A percentile compares a stretch with the other conserved stretches of the same genome.
phyloP scores from a whole-genome alignment of 2,113 vertebrate genomes.

The Nyctereutes procyonoides region DNA sequence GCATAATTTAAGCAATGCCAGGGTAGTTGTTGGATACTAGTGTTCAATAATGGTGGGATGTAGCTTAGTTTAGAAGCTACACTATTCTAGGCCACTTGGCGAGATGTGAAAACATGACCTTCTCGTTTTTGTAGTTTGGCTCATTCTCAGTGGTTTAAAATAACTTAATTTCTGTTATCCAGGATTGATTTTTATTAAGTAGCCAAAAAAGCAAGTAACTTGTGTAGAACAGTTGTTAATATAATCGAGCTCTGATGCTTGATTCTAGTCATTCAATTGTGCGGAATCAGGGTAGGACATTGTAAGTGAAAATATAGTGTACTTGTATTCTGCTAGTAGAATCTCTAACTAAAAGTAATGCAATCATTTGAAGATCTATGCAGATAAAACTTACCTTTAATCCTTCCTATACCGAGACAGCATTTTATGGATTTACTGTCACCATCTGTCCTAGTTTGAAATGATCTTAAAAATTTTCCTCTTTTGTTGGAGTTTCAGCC shows the following conservation, averaged over 20 bases:
- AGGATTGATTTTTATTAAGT: background rate
- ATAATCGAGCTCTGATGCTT: background rate
- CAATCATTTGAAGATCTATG: background rate
- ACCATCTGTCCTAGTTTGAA: background rate
- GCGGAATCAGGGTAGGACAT: background rate
- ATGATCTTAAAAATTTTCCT: background rate
- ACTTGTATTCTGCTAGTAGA: background rate
- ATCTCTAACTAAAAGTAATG: background rate
- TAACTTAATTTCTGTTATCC: constrained; percentile 1
- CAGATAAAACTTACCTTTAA: constrained; percentile 13
- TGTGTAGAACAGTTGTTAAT: constrained; percentile 11
- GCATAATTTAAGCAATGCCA: background rate
- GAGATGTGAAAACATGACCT: background rate
- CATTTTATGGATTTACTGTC: constrained; percentile 43
- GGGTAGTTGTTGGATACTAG: background rate
- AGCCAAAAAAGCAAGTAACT: constrained; percentile 9
- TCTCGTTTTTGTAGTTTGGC: background rate
- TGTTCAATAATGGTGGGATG: background rate
- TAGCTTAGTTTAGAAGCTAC: background rate
- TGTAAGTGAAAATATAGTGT: constrained; percentile 24
- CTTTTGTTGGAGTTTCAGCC: background rate
- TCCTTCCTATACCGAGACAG: background rate
- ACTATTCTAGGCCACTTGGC: background rate
- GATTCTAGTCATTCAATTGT: background rate
- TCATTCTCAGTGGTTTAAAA: background rate